Evolutionary conservation across 2,888 invertebrate species (phyloP), one percentile per base, ranked within the genome.

Genomic region (Ptychoptera contaminata): DNA sequence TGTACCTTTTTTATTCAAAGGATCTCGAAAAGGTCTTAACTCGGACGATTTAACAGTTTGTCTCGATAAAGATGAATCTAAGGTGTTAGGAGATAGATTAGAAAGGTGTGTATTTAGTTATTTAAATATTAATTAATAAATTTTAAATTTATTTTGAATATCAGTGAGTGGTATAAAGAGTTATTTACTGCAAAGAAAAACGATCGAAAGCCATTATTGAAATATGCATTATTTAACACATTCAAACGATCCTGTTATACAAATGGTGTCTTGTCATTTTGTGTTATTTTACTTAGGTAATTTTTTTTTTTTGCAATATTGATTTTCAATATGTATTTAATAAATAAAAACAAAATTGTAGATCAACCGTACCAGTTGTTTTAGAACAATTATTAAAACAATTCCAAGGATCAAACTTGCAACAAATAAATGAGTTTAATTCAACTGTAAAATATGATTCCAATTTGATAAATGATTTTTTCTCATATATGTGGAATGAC

Each of bases 201-300:
- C 50, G 70, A 71, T 10, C 68, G 71, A 52, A 71, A 72, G 52
- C 79, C 82, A 5, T 74, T 74, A 16, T 67, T 82, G 10, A 67
- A 77, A 29, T 74, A 72, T 48, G 79, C 77, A 10, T 69, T 82
- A 57, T 68, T 76, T 47, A 70, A 72, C 49, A 73, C 80, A 29
- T 82, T 82, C 62, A 76, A 77, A 72, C 71, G 74, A 54, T 76
- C 78, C 54, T 78, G 77, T 54, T 67, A 77, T 44, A 65, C 79
- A 51, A 80, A 78, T 57, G 69, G 77, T 44, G 53, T 79, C 48
- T 69, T 78, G 60, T 69, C 73, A 49, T 56, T 77, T n/a, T 49
- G 58, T 32, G 63, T 62, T 41, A 61, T 61, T 35, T 45, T 58
- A 6, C 52, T 64, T n/a, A 65, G 62, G 65, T 65, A 50, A 52